phyloP scores from a whole-genome alignment of 2,888 invertebrate species.

The Drosophila anomelani region DNA sequence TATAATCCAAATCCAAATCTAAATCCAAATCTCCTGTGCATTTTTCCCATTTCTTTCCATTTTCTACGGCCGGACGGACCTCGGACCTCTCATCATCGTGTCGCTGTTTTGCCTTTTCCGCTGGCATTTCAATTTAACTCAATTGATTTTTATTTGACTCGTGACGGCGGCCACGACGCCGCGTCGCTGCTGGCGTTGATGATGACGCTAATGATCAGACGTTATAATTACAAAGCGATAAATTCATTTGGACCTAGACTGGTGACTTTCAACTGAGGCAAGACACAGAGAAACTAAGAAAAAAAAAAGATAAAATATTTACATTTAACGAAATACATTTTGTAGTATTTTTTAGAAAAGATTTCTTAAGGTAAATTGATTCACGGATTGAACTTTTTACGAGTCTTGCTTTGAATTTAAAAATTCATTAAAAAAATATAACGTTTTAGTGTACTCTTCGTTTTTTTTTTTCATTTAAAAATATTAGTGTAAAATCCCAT shows the following conservation, averaged over 20 bases:
- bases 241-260: slow-evolving; percentile 54
- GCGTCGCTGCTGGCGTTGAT: slow-evolving; percentile 2
- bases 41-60: slow-evolving; percentile 4
- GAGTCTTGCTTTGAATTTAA: background rate
- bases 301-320: slow-evolving; percentile 3
- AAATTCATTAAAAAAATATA: background rate
- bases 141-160: slow-evolving; percentile 68
- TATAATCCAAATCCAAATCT: background rate
- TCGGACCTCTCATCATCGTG: background rate
- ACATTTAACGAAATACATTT: background rate
- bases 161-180: slow-evolving; percentile 45
- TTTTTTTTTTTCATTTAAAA: no score
- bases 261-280: background rate
- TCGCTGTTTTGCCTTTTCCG: slow-evolving; percentile 12
- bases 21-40: slow-evolving; percentile 6
- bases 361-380: no score
- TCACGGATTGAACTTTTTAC: background rate
- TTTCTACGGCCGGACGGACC: background rate
- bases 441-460: background rate
- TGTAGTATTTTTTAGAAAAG: no score
- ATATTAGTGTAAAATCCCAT: background rate
- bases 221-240: slow-evolving; percentile 66
- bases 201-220: slow-evolving; percentile 62
- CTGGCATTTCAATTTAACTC: slow-evolving; percentile 62
- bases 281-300: slow-evolving; percentile 20